These are phyloP conservation scores for Casuarius casuarius DNA, from an alignment of 2,113 vertebrate genomes.

Conservation along the genomic window DNA sequence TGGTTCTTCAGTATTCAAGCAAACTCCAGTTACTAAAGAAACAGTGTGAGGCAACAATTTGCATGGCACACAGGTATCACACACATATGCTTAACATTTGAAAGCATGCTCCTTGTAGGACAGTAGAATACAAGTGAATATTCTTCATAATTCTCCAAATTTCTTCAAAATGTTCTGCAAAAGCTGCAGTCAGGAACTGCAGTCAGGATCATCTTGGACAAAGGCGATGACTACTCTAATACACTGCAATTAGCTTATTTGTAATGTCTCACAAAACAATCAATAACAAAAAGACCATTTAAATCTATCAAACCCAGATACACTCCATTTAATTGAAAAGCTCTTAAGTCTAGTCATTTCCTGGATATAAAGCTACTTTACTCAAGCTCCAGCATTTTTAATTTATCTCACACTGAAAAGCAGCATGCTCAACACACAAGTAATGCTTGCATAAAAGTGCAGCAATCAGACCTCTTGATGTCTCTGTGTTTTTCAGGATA, in stretches of 20 bases:
- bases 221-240: background rate
- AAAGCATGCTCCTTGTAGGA: background rate
- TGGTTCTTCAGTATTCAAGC: background rate
- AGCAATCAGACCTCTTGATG: background rate
- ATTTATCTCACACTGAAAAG: conserved; percentile 47
- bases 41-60: background rate
- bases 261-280: conserved; percentile 29
- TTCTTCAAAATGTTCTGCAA: background rate
- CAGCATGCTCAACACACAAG: background rate
- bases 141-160: background rate
- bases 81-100: background rate
- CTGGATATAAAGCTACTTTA: conserved; percentile 39
- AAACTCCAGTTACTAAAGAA: background rate
- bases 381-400: conserved; percentile 23
- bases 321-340: conserved; percentile 52
- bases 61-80: background rate
- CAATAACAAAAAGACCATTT: conserved; percentile 35
- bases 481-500: conserved; percentile 49
- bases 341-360: conserved; percentile 59
- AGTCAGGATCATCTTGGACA: background rate
- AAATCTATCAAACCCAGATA: conserved; percentile 30
- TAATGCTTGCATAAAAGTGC: conserved; percentile 34
- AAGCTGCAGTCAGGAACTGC: background rate
- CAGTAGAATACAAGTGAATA: background rate
- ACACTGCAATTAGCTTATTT: conserved; percentile 1